These are phyloP conservation scores for Schizaphis graminum DNA, from an alignment of 2,888 invertebrate species.

Conservation along the genomic window DNA sequence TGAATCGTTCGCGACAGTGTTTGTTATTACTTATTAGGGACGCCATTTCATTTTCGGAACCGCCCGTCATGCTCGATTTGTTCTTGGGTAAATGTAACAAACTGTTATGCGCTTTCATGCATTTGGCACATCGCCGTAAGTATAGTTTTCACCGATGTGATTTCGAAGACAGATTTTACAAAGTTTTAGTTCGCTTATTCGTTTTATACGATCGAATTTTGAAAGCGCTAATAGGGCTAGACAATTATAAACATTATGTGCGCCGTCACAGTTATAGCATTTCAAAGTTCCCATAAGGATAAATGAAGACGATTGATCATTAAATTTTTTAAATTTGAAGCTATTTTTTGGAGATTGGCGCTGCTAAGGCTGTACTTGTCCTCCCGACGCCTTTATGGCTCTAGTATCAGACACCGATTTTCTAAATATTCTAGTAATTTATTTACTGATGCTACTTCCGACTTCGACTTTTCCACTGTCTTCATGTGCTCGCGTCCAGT, in stretches of 20 bases:
- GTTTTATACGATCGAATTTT: slow-evolving; percentile 15
- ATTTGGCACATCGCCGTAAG: neutral
- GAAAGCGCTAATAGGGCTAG: neutral
- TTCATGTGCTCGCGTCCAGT: neutral
- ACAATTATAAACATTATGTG: slow-evolving; percentile 31
- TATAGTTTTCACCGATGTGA: neutral
- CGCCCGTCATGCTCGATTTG: neutral
- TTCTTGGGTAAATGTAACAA: slow-evolving; percentile 5
- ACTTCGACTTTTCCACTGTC: slow-evolving; percentile 5
- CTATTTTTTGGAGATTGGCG: neutral
- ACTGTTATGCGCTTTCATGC: neutral
- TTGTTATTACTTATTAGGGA: neutral
- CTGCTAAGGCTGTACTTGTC: neutral
- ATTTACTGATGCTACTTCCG: neutral
- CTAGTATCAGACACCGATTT: neutral
- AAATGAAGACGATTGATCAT: neutral
- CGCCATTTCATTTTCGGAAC: neutral
- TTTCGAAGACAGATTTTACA: slow-evolving; percentile 8
- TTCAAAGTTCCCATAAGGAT: neutral
- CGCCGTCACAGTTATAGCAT: slow-evolving; percentile 5
- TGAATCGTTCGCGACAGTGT: neutral
- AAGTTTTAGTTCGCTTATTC: neutral
- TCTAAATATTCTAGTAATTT: slow-evolving; percentile 4
- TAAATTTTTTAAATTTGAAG: neutral
- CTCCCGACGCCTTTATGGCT: neutral